These are phyloP conservation scores for Gallinago jamesoni DNA, from an alignment of 2,113 vertebrate species.

Conservation along the genomic window DNA sequence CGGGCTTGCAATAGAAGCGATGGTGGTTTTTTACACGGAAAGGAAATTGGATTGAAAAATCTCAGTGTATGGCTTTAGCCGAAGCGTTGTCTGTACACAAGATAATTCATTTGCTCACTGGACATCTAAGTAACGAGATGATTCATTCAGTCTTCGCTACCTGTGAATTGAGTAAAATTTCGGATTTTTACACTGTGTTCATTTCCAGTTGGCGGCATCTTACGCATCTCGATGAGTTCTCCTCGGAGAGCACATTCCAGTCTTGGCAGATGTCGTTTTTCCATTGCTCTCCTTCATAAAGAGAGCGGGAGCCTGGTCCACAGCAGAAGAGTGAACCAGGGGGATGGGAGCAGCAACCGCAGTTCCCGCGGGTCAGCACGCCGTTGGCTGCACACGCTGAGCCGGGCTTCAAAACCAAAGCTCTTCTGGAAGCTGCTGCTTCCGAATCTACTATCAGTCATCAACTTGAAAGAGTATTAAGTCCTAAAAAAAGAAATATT, in stretches of 20 bases:
- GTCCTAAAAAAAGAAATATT: background rate
- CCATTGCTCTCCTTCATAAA: background rate
- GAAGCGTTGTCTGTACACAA: background rate
- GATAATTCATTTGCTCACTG: background rate
- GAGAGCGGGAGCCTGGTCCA: background rate
- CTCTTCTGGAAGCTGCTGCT: background rate
- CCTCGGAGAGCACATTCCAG: background rate
- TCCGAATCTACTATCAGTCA: background rate
- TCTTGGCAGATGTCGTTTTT: background rate
- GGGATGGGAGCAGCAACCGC: background rate
- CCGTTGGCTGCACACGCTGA: background rate
- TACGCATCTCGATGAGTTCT: fast-evolving
- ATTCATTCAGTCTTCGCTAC: background rate
- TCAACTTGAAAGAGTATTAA: background rate
- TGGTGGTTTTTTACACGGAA: background rate
- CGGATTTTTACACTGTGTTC: background rate
- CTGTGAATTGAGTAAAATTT: background rate
- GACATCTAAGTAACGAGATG: background rate
- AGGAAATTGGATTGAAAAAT: background rate
- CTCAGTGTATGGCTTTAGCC: background rate
- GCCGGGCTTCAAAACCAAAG: background rate
- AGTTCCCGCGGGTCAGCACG: background rate
- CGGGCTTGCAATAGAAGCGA: background rate
- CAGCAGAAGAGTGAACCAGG: background rate
- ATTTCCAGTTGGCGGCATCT: background rate